A percentile compares a stretch with the other conserved stretches of the same genome.
Evolutionary conservation across 2,797 vertebrate species (phyloP).

Genomic region (Poeciliopsis presidionis): DNA sequence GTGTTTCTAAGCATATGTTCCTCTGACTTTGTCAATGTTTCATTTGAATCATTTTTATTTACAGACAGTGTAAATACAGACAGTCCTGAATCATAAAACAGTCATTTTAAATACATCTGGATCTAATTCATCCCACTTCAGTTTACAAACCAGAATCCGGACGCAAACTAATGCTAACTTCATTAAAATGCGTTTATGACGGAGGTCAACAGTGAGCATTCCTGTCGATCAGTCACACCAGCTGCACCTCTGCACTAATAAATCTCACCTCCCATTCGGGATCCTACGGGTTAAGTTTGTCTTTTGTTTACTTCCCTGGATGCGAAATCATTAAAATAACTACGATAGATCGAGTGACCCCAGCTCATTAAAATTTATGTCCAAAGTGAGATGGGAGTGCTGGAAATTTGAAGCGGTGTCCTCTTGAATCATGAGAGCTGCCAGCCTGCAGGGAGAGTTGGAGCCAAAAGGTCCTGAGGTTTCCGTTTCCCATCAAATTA

Average conservation of each 20-base stretch:
- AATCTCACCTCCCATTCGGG: conserved; percentile 27
- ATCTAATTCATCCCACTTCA: conserved; percentile 42
- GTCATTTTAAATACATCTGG: conserved; percentile 66
- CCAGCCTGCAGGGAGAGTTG: conserved; percentile 45
- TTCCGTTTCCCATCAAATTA: conserved; percentile 39
- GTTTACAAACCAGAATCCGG: conserved; percentile 40
- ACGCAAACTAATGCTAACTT: conserved; percentile 45
- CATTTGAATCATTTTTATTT: conserved; percentile 34
- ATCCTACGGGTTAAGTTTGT: conserved; percentile 46
- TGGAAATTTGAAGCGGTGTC: conserved; percentile 58
- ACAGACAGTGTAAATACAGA: conserved; percentile 22
- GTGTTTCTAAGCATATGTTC: conserved; percentile 4
- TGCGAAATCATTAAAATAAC: conserved; percentile 52
- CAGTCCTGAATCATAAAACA: conserved; percentile 32
- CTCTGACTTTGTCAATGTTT: conserved; percentile 24
- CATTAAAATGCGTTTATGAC: conserved; percentile 68
- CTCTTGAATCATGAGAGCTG: conserved; percentile 59
- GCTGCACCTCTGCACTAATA: conserved; percentile 43
- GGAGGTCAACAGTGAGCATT: conserved; percentile 44
- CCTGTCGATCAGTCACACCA: conserved; percentile 55
- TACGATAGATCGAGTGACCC: conserved; percentile 46
- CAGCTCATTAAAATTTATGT: conserved; percentile 60
- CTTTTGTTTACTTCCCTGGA: conserved; percentile 51
- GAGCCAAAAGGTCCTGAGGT: conserved; percentile 67
- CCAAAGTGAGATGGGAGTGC: conserved; percentile 44